Conservation (phyloP, 2,888 invertebrate genomes). For the Athalia cordata region DNA sequence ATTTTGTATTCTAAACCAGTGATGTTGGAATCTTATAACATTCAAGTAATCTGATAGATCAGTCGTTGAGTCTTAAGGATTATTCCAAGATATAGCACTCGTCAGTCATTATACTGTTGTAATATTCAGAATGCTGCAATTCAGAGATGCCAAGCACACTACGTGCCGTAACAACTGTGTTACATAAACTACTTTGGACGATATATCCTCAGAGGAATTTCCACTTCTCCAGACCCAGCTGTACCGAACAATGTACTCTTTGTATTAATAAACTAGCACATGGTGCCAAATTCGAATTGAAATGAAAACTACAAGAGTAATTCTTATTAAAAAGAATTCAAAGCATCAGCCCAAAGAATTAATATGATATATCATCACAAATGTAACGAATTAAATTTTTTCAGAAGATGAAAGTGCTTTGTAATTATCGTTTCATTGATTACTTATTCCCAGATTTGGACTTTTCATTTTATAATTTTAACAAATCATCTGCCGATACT, state of each 20-base stretch:
- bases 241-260: conserved; percentile 48
- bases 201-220: conserved; percentile 21
- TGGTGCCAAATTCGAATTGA: conserved; percentile 23
- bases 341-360: neutral
- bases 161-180: conserved; percentile 3
- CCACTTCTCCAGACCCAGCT: conserved; percentile 25
- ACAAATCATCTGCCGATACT: neutral
- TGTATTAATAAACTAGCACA: conserved; percentile 44
- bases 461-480: too few relatives aligned
- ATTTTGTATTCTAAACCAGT: too few relatives aligned
- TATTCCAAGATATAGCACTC: neutral
- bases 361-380: too few relatives aligned
- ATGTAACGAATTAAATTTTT: too few relatives aligned
- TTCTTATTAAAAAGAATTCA: neutral
- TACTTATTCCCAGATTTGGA: too few relatives aligned
- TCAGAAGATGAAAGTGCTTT: too few relatives aligned
- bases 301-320: neutral
- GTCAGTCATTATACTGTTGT: neutral
- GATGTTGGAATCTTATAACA: too few relatives aligned
- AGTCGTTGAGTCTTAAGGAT: neutral
- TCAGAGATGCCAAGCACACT: neutral
- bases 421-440: too few relatives aligned
- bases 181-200: conserved; percentile 49
- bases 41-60: too few relatives aligned
- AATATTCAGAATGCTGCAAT: neutral